Evolutionary conservation across 2,888 invertebrate species (phyloP), one percentile per base, ranked within the genome.

Genomic region (Dasypolia templi): DNA sequence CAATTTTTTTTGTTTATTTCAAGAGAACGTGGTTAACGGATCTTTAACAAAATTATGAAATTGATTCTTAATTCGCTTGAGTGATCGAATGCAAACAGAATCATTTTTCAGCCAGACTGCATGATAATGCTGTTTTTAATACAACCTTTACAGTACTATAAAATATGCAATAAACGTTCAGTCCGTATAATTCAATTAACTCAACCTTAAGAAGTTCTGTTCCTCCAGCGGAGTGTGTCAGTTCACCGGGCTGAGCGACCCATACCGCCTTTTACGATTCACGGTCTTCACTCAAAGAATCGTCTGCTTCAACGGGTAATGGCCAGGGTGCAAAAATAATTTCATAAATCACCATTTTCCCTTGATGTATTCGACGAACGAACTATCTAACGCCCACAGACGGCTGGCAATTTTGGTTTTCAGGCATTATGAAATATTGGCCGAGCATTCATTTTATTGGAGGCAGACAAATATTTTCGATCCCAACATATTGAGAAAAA

Each of bases 221-320:
- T 55, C 32, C 65, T 65, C 46, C 26, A 66, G n/a, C n/a, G n/a
- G n/a, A n/a, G 44, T 14, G 62, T 39, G 6, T 51, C 75, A 42
- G 74, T 64, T 59, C 51, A 53, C 22, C 73, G 63, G 11, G 29
- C 51, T 51, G n/a, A 64, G 26, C 32, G 19, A n/a, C 29, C 19
- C 39, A 46, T 29, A 46, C 53, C 26, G 2, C 49, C 14, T 61
- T 79, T 79, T 61, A 49, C 74, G 19, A 61, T 49, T 55, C 35
- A 73, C 46, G 59, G 11, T 79, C 32, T 59, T 44, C 55, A 65
- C 49, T 65, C 61, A 65, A 79, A 61, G 53, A 64, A 3, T 59
- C 32, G 19, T 62, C 42, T 63, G 73, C 61, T 61, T 29, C 74
- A 74, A 14, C 22, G 64, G 17, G 17, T 44, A 44, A 61, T 39